phyloP scores from a whole-genome alignment of 2,888 invertebrate genomes.

The Caenorhabditis japonica region DNA sequence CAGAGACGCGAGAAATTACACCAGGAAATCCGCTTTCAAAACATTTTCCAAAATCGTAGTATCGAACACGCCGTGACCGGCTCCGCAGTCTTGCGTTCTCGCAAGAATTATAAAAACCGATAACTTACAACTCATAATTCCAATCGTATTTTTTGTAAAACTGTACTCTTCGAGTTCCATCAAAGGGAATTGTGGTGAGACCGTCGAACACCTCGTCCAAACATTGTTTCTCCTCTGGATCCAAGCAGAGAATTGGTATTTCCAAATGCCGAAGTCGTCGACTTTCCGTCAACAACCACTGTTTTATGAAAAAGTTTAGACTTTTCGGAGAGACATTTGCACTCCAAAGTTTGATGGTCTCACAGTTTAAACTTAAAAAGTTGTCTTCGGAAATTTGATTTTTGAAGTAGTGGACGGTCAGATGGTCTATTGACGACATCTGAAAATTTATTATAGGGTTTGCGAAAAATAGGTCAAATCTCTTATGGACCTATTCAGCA shows the following conservation, averaged over 20 bases:
- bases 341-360: constrained; percentile 30
- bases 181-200: neutral
- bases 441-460: constrained; percentile 1
- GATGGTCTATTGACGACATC: constrained; percentile 19
- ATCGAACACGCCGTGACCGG: no score
- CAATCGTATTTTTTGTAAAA: constrained; percentile 8
- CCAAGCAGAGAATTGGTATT: constrained; percentile 9
- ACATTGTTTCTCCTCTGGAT: neutral
- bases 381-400: constrained; percentile 11
- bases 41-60: no score
- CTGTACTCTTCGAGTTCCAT: neutral
- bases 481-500: no score
- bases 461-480: no score
- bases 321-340: neutral
- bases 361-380: constrained; percentile 11
- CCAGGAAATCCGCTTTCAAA: no score
- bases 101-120: no score
- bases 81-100: no score
- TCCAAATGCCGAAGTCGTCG: constrained; percentile 5
- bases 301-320: constrained; percentile 19
- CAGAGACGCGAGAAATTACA: no score
- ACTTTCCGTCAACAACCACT: neutral
- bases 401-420: constrained; percentile 4
- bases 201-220: neutral
- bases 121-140: constrained; percentile 24